These are phyloP conservation scores for Eubasilissa regina DNA, from an alignment of 1,140 invertebrate species.

Conservation along the genomic window DNA sequence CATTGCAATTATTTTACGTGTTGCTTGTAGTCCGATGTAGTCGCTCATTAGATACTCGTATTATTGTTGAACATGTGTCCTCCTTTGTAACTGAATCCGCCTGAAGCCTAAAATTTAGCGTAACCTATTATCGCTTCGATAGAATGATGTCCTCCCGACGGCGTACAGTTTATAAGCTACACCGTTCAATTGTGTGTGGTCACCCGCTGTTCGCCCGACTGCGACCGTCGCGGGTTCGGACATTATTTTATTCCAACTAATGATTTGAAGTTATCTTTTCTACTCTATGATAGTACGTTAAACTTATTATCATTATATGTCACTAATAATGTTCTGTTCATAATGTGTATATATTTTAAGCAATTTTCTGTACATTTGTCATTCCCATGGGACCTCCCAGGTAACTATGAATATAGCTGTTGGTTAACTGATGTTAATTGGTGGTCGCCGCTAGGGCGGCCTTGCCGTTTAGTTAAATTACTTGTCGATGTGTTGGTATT, in stretches of 20 bases:
- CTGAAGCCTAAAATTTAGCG: slow-evolving; percentile 37
- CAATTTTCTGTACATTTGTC: slow-evolving; percentile 58
- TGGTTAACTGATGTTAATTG: slow-evolving; percentile 26
- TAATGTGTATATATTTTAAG: slow-evolving; percentile 49
- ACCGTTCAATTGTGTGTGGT: neutral
- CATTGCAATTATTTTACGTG: slow-evolving; percentile 61
- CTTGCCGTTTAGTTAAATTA: slow-evolving; percentile 52
- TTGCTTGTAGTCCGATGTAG: slow-evolving; percentile 50
- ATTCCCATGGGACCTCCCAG: slow-evolving; percentile 50
- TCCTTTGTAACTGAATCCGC: slow-evolving; percentile 44
- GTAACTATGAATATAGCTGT: slow-evolving; percentile 53
- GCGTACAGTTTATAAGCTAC: neutral
- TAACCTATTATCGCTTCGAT: slow-evolving; percentile 23
- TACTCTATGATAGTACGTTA: slow-evolving; percentile 42
- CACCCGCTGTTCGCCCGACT: neutral
- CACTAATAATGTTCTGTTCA: slow-evolving; percentile 40
- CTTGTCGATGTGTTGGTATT: slow-evolving; percentile 70
- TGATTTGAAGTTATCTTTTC: slow-evolving; percentile 24
- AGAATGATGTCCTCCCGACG: slow-evolving; percentile 4
- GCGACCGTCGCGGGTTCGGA: neutral
- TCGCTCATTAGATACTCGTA: slow-evolving; percentile 44
- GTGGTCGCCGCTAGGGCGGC: slow-evolving; percentile 40
- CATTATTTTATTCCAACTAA: slow-evolving; percentile 32
- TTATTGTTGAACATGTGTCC: slow-evolving; percentile 27
- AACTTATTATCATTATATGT: slow-evolving; percentile 41